Conservation (phyloP, 2,113 vertebrate species). For the Corydoras sp. region DNA sequence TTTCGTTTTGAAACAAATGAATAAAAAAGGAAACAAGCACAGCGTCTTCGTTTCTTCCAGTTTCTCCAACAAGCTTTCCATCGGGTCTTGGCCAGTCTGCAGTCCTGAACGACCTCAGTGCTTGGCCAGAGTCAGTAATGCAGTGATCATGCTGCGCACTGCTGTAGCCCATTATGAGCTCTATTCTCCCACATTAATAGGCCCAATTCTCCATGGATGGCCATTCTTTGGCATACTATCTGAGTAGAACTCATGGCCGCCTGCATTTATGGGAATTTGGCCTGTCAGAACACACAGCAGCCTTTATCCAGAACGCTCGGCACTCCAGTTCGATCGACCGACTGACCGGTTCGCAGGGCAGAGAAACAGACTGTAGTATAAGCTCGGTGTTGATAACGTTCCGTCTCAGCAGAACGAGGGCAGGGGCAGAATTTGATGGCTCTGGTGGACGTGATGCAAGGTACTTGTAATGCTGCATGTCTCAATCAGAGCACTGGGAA, state of each 20-base stretch:
- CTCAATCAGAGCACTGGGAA: conserved; percentile 38
- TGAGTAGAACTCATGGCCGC: conserved; percentile 10
- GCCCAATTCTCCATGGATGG: conserved; percentile 25
- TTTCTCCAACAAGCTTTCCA: conserved; percentile 16
- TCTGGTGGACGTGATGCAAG: neutral
- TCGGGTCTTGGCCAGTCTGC: conserved; percentile 10
- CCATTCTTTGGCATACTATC: conserved; percentile 22
- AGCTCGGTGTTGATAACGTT: neutral
- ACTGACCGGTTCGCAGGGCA: neutral
- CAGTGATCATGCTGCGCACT: conserved; percentile 24
- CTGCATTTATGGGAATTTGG: conserved; percentile 10
- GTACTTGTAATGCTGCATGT: neutral
- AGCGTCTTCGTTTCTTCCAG: conserved; percentile 7
- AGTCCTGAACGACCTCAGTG: conserved; percentile 8
- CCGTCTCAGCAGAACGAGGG: neutral
- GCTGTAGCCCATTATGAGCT: conserved; percentile 23
- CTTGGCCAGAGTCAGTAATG: conserved; percentile 16
- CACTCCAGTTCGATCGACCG: neutral
- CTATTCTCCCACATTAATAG: conserved; percentile 30
- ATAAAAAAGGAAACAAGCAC: neutral
- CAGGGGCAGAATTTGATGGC: neutral
- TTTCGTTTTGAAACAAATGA: conserved; percentile 20
- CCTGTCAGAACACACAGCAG: conserved; percentile 8
- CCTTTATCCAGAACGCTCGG: neutral
- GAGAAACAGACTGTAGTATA: neutral